Conservation (phyloP, 1,140 invertebrate genomes). For the Teleogryllus occipitalis region DNA sequence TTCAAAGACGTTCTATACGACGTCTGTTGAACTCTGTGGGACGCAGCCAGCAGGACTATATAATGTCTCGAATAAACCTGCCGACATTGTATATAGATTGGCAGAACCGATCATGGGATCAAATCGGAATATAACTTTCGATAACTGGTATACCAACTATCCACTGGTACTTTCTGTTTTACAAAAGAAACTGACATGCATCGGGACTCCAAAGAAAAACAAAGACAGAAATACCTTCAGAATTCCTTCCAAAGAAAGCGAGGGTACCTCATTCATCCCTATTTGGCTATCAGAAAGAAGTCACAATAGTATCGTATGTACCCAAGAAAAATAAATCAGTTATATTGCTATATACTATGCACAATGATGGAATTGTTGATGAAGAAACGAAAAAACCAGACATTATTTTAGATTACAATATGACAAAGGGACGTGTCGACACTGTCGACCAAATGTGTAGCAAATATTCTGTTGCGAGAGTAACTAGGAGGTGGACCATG, state of each 20-base stretch:
- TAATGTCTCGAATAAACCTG: too few relatives aligned
- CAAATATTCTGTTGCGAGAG: too few relatives aligned
- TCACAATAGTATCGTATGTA: conserved; percentile 1
- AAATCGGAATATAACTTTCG: conserved; percentile 30
- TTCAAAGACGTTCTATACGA: too few relatives aligned
- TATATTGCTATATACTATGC: conserved; percentile 26
- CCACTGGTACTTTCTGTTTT: conserved; percentile 27
- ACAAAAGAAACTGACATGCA: conserved; percentile 26
- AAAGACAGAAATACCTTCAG: conserved; percentile 25
- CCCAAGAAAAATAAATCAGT: neutral
- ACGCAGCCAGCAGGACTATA: too few relatives aligned
- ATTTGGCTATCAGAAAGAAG: conserved; percentile 9
- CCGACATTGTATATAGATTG: too few relatives aligned
- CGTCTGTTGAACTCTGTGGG: too few relatives aligned
- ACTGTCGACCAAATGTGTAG: too few relatives aligned
- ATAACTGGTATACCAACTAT: conserved; percentile 27
- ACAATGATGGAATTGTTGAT: too few relatives aligned
- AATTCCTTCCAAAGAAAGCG: neutral
- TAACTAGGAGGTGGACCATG: too few relatives aligned
- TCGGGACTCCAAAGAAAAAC: conserved; percentile 31
- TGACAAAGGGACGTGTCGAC: too few relatives aligned
- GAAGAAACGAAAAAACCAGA: too few relatives aligned
- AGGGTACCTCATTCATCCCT: neutral
- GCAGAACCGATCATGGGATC: conserved; percentile 25
- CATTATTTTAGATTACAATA: too few relatives aligned